Percentiles rank a stretch among this genome's conserved stretches.
Conservation (phyloP, 1,140 invertebrate genomes). For the Pseudomyrmex concolor region DNA sequence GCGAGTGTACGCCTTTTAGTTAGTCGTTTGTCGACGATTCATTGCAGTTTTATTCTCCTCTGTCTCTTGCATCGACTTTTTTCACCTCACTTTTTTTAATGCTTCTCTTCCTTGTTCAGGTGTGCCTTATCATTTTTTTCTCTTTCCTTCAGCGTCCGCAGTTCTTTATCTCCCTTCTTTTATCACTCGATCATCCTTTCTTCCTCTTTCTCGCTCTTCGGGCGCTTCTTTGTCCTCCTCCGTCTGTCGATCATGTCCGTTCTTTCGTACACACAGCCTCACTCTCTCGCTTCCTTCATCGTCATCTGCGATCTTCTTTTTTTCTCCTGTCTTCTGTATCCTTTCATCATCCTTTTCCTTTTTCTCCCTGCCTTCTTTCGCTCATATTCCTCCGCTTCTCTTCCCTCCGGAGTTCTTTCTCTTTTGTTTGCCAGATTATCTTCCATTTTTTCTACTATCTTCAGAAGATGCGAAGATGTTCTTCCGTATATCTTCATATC, state of each 20-base stretch:
- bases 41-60: neutral
- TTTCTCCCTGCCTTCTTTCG: neutral
- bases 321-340: neutral
- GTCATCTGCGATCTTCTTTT: conserved; percentile 18
- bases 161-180: neutral
- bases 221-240: conserved; percentile 34
- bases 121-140: neutral
- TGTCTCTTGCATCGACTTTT: neutral
- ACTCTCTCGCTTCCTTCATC: conserved; percentile 45
- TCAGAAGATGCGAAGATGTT: neutral
- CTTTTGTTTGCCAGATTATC: neutral
- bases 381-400: neutral
- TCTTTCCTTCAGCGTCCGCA: neutral
- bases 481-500: neutral
- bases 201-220: conserved; percentile 12
- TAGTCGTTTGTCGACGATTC: neutral
- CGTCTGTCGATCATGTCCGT: conserved; percentile 20
- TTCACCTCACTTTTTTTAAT: neutral
- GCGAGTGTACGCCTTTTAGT: neutral
- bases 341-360: conserved; percentile 11
- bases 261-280: conserved; percentile 15
- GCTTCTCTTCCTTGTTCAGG: neutral
- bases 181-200: conserved; percentile 28
- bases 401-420: neutral
- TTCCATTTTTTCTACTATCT: neutral